Evolutionary conservation across 2,888 invertebrate species (phyloP), one percentile per base, ranked within the genome.

Genomic region (Caenorhabditis becei): DNA sequence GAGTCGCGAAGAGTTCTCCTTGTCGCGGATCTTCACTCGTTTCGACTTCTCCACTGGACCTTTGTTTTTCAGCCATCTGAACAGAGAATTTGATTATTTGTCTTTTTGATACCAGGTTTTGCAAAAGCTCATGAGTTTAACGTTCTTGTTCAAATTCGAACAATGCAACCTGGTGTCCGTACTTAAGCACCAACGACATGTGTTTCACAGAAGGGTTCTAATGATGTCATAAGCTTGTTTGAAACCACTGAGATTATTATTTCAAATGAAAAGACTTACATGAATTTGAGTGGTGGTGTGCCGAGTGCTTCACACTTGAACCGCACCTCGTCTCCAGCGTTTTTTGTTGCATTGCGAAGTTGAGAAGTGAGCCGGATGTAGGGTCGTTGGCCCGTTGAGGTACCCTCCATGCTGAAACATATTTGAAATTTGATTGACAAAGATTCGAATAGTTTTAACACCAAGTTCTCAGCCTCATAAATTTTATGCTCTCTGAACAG

Each of bases 221-320:
- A n/a, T n/a, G n/a, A n/a, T n/a, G n/a, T n/a, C n/a, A n/a, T n/a
- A n/a, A n/a, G n/a, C n/a, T n/a, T n/a, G n/a, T n/a, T n/a, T n/a
- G n/a, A n/a, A n/a, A n/a, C n/a, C n/a, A n/a, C n/a, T n/a, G n/a
- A n/a, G n/a, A n/a, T n/a, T n/a, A n/a, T n/a, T n/a, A n/a, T n/a
- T n/a, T n/a, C n/a, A n/a, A n/a, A n/a, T n/a, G n/a, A 24, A 59
- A 77, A 78, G 72, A 77, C 88, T 83, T 67, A 91, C 89, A 84
- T 85, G 80, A 91, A 91, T 23, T 81, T 80, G 18, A 91, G 77
- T 3, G 91, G 91, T 14, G 89, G 88, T 16, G 91, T 88, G 44
- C 90, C 91, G 20, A 89, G 86, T 11, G 89, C 91, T 80, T 91
- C 90, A 72, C 91, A 91, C 58, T 86, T 86, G 63, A 91, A 82